Conservation (phyloP, 2,113 vertebrate genomes). For the Pitta sordida region DNA sequence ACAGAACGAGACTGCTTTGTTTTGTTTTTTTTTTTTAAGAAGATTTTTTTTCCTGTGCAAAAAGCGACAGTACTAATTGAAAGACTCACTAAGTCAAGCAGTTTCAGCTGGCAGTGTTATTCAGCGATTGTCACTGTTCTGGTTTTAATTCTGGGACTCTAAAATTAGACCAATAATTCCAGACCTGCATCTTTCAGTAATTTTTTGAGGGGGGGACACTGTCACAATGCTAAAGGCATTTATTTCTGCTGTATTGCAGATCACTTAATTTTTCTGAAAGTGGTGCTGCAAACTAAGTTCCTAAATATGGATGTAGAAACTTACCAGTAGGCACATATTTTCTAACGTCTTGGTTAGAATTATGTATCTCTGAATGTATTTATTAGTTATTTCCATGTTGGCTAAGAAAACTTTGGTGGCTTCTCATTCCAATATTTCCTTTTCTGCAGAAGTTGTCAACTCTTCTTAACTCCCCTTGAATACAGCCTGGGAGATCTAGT, state of each 20-base stretch:
- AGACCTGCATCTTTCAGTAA: not conserved
- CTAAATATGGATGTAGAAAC: not conserved
- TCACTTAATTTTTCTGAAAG: not conserved
- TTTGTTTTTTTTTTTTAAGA: not conserved
- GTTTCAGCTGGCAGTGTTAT: not conserved
- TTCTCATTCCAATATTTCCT: not conserved
- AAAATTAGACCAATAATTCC: not conserved
- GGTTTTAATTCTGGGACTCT: not conserved
- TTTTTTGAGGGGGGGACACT: not conserved
- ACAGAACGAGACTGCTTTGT: not conserved
- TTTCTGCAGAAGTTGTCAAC: not conserved
- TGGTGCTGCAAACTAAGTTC: not conserved
- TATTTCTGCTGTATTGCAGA: not conserved
- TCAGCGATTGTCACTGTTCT: not conserved
- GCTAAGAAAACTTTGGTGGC: not conserved
- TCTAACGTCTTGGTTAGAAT: not conserved
- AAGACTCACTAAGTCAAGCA: not conserved
- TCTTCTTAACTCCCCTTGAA: not conserved
- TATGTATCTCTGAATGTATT: not conserved
- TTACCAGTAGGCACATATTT: not conserved
- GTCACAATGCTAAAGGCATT: not conserved
- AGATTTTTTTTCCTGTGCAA: not conserved
- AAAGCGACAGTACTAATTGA: not conserved
- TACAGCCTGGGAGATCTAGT: not conserved
- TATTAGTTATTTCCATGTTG: not conserved